Evolutionary conservation across 2,888 invertebrate genomes (phyloP), one percentile per base, ranked within the genome.

Genomic region (Melinaea menophilus): DNA sequence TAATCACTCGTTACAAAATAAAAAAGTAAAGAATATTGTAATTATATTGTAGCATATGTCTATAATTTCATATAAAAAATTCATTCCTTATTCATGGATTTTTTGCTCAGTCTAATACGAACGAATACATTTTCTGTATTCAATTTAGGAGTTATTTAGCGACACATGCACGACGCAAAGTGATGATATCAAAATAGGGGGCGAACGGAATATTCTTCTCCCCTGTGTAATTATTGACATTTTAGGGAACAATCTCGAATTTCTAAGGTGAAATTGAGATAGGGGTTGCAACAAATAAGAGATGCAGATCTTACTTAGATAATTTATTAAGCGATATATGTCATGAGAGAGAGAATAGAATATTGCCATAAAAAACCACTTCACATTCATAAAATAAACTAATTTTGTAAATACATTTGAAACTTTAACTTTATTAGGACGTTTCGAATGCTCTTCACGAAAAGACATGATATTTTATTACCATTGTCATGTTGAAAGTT

Each of bases 171-270:
- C 55, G 60, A 61, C 59, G 65, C 46, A 54, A 57, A 62, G 68
- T 68, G 66, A 62, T 61, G 56, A 7, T 56, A 67, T 62, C 65
- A 72, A 73, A 74, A 75, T 76, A 74, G 72, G 82, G 84, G 81
- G 78, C 72, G 78, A 76, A 64, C 66, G 68, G 74, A 74, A 78
- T 76, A 76, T 79, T 77, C 73, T 75, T 72, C 81, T 79, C 86
- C 84, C 84, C 82, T 74, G 73, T 74, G 77, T 81, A 84, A 86
- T 86, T 82, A 85, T 83, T 79, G 78, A 74, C 76, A 78, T 81
- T 86, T 85, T 84, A 77, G 76, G 79, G 76, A 75, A 72, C 76
- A 80, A 80, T 83, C 83, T 81, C 79, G 76, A 79, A 79, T 78
- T 77, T 78, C 75, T 74, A 73, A 74, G 76, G 75, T 76, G 72